These are phyloP conservation scores for Pangasianodon hypophthalmus DNA, from an alignment of 2,113 vertebrate genomes.

Conservation along the genomic window DNA sequence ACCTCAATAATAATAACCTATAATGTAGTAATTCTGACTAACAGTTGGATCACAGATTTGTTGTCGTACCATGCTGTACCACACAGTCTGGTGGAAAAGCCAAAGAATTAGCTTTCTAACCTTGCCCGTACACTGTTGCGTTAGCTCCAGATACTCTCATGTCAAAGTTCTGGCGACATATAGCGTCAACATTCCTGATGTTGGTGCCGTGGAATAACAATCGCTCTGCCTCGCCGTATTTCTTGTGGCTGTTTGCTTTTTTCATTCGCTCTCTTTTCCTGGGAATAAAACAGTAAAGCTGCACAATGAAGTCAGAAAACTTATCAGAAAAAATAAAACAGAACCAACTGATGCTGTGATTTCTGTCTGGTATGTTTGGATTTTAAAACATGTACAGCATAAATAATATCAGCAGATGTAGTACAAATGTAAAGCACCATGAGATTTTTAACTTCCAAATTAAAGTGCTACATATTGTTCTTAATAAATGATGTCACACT, in stretches of 20 bases:
- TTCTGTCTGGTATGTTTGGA: background rate
- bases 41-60: background rate
- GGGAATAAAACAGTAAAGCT: constrained; percentile 35
- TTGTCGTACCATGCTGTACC: background rate
- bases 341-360: background rate
- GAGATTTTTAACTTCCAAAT: too few species aligned
- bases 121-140: constrained; percentile 68
- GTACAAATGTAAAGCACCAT: too few species aligned
- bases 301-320: background rate
- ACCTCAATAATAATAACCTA: too few species aligned
- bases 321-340: background rate
- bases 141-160: constrained; percentile 66
- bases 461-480: too few species aligned
- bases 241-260: constrained; percentile 60
- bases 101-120: background rate
- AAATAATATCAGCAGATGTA: too few species aligned
- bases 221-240: constrained; percentile 53
- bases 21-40: background rate
- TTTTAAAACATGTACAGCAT: background rate
- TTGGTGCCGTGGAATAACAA: constrained; percentile 67
- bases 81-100: background rate
- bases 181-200: constrained; percentile 21
- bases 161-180: constrained; percentile 70
- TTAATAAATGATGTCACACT: too few species aligned
- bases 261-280: constrained; percentile 73